phyloP scores from a whole-genome alignment of 2,888 invertebrate species.

The Phania funesta region DNA sequence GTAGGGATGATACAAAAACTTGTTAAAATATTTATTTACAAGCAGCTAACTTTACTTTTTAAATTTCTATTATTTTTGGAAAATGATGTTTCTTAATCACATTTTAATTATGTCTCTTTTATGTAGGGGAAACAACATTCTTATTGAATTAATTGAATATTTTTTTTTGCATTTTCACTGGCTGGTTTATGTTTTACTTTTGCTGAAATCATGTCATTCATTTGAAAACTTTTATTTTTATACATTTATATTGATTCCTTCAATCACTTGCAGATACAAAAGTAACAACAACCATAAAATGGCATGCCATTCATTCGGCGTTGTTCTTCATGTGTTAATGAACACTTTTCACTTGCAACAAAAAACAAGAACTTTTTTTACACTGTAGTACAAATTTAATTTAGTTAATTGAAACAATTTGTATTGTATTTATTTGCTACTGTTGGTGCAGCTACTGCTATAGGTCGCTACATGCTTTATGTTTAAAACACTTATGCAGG shows the following conservation, averaged over 20 bases:
- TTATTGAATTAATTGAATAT: conserved; percentile 27
- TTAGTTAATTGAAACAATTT: conserved; percentile 80
- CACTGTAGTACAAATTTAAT: conserved; percentile 78
- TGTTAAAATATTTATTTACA: conserved; percentile 7
- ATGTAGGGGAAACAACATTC: no score
- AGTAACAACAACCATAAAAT: conserved; percentile 24
- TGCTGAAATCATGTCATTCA: conserved; percentile 14
- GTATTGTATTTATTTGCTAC: conserved; percentile 68
- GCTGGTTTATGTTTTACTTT: neutral
- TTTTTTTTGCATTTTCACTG: neutral
- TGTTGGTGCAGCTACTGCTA: no score
- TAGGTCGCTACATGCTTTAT: conserved; percentile 22
- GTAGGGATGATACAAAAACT: neutral
- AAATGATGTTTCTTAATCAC: neutral
- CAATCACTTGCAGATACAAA: conserved; percentile 57
- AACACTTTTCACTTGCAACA: conserved; percentile 37
- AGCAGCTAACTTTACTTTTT: neutral
- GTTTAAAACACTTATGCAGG: neutral
- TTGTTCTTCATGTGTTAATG: conserved; percentile 71
- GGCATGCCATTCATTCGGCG: conserved; percentile 39
- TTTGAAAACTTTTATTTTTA: conserved; percentile 17
- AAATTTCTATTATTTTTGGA: neutral
- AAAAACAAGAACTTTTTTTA: conserved; percentile 23
- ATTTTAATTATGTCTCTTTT: neutral
- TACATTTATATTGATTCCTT: conserved; percentile 53